Percentiles rank a stretch among this genome's conserved stretches.
Conservation (phyloP, 1,140 invertebrate species). For the Liolophura sinensis region DNA sequence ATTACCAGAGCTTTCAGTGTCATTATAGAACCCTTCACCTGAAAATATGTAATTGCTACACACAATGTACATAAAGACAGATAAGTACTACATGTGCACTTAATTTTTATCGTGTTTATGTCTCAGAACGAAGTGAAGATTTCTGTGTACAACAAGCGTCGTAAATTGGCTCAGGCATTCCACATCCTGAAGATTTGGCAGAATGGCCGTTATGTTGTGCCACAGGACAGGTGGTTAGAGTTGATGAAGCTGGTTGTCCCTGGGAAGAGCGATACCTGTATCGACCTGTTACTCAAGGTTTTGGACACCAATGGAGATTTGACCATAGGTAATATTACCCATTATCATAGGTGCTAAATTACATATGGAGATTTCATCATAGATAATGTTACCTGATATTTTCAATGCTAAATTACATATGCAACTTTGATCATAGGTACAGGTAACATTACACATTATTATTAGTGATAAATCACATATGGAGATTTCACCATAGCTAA, state of each 20-base stretch:
- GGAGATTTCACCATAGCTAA: no score
- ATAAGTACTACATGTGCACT: no score
- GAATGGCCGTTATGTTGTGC: constrained; percentile 40
- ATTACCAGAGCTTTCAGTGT: no score
- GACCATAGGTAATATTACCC: constrained; percentile 38
- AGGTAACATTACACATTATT: constrained; percentile 30
- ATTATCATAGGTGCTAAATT: constrained; percentile 8
- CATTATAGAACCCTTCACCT: no score
- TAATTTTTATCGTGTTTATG: constrained; percentile 2
- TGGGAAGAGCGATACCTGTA: constrained; percentile 48
- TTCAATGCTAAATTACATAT: no score
- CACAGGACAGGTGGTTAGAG: constrained; percentile 48
- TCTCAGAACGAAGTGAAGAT: constrained; percentile 61
- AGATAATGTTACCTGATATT: no score
- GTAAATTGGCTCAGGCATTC: constrained; percentile 58
- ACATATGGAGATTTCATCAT: background rate
- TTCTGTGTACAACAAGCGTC: constrained; percentile 56
- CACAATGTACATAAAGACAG: no score
- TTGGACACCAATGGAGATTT: constrained; percentile 56
- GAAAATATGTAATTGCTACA: no score
- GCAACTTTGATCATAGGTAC: constrained; percentile 44
- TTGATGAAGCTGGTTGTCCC: constrained; percentile 54
- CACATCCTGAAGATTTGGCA: constrained; percentile 51
- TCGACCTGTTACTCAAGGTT: constrained; percentile 58
- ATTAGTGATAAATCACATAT: constrained; percentile 11